Conservation (phyloP, 2,797 vertebrate species). For the Rhynchonycteris naso region DNA sequence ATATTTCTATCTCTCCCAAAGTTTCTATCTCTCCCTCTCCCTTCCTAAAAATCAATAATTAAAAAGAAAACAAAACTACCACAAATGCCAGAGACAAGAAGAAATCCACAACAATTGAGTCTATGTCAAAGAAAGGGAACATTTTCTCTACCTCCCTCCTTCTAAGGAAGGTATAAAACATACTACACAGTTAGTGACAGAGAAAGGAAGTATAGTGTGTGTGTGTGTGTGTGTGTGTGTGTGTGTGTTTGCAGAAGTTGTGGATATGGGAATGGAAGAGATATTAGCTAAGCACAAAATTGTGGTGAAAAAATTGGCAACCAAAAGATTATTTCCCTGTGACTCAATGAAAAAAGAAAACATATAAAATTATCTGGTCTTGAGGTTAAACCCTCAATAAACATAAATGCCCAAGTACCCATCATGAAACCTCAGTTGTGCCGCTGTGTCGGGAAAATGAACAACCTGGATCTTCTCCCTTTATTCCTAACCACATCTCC, state of each 20-base stretch:
- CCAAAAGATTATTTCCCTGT: slow-evolving; percentile 35
- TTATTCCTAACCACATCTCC: background rate
- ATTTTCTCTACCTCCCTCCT: background rate
- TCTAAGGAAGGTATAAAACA: background rate
- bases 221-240: background rate
- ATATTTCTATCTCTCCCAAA: no score
- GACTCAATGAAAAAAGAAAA: background rate
- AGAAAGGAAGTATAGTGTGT: background rate
- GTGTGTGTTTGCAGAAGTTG: background rate
- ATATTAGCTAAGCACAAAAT: background rate
- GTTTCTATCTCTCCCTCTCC: no score
- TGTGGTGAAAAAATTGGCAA: background rate
- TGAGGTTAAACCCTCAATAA: background rate
- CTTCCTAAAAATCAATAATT: no score
- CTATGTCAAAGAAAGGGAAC: background rate
- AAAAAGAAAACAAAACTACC: background rate
- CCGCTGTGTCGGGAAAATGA: background rate
- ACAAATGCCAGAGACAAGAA: background rate
- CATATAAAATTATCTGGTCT: background rate
- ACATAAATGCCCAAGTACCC: background rate
- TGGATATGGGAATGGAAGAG: background rate
- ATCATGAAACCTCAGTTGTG: background rate
- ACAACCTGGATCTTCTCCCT: background rate
- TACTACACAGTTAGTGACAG: background rate
- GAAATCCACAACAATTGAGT: slow-evolving; percentile 12